Base-by-base conservation (phyloP, 2,113 vertebrate genomes). In the Chelonoidis abingdonii region DNA sequence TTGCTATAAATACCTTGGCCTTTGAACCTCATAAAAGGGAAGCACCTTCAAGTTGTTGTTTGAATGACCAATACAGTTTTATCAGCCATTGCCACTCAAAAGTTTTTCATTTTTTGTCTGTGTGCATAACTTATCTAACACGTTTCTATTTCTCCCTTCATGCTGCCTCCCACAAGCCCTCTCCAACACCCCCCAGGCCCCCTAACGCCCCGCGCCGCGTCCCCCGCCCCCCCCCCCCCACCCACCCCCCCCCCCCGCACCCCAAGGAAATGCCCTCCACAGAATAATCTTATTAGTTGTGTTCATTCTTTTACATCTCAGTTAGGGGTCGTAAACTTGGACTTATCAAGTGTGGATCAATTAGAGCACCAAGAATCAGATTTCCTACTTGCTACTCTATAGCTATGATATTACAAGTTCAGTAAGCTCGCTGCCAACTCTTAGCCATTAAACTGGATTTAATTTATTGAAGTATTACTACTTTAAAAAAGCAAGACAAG, bases 381-480 rank as follows among this genome's bases (percentile, higher is more conserved):
- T 6, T 6, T 29, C 35, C 8, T 49, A 16, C 59, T 57, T 84
- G n/a, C 5, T 24, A 75, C 11, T 10, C 72, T 13, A 38, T 90
- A 88, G 82, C 35, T 80, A 31, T 2, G 4, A 1, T 59, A 17
- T 57, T 89, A 86, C n/a, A 17, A 91, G 14, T 4, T 2, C 22
- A 90, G 8, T 0, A 0, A 78, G 7, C 3, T 65, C 1, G 69
- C 5, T 57, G 91, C 44, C 25, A 9, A 14, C 69, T 47, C 24
- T 93, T 59, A 83, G 13, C 17, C 54, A 22, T 53, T 62, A 41
- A 79, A 84, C 4, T 83, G 1, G 72, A 86, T 86, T 86, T 80
- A 4, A 25, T 84, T 84, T 69, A 50, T 49, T 65, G 27, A 21
- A 88, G 80, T 22, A 2, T 2, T n/a, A 88, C 38, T 3, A 80